Evolutionary conservation across 2,888 invertebrate species (phyloP), one percentile per base, ranked within the genome.

Genomic region (Scaptomyza parva): DNA sequence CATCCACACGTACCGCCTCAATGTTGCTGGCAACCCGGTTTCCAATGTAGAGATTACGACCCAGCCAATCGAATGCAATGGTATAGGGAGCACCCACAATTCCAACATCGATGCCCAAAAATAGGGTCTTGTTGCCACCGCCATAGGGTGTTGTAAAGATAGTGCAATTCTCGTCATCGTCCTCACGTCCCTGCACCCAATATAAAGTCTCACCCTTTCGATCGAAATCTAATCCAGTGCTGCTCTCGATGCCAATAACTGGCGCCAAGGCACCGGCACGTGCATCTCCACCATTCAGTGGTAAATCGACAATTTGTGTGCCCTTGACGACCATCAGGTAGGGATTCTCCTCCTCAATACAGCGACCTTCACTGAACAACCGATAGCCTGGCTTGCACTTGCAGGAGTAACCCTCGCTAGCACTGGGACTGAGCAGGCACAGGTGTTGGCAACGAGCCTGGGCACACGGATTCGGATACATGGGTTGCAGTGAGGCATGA

Each of bases 61-160:
- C 98, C 20, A 99, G 93, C 99, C 99, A 99, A 91, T 99, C 99
- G 88, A 98, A 97, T 0, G 99, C 98, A 39, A 99, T 94, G 0
- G 97, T 95, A 33, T 96, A 96, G 0, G 98, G 97, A 0, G 97
- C 96, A 0, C 98, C 98, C 8, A 98, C 96, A 47, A 98, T 94
- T n/a, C 98, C 97, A 1, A 95, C 94, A 81, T 96, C 96, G 4
- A 93, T 91, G n/a, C 96, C 95, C 6, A 97, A 93, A 91, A 98
- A 96, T 82, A 96, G 95, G 0, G 96, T 95, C 84, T 94, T 94
- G 84, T 97, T 97, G 1, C 97, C 97, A 11, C 97, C 98, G 11
- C 95, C 95, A 79, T 97, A 95, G 0, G 96, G 96, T 86, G 96
- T 96, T 24, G 94, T 95, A 91, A 94, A 97, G 50, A 98, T 94